phyloP scores from a whole-genome alignment of 2,888 invertebrate species.

The Clistopyga incitator region DNA sequence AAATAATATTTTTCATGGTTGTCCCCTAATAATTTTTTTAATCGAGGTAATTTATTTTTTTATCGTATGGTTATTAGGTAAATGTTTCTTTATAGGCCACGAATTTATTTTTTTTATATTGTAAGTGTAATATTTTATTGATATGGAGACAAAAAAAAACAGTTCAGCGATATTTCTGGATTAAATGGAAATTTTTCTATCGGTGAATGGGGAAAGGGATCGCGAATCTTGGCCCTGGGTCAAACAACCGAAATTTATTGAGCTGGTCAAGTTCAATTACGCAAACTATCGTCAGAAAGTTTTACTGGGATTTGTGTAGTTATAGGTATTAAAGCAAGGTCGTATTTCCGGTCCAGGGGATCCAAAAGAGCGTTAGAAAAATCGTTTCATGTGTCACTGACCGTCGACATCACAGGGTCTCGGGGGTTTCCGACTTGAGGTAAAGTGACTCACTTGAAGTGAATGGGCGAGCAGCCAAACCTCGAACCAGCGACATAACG shows the following conservation, averaged over 20 bases:
- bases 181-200: too few species aligned
- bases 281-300: not conserved
- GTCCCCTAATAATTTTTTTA: too few species aligned
- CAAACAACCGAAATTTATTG: conserved; percentile 1
- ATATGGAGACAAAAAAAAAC: too few species aligned
- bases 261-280: conserved; percentile 46
- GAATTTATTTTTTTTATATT: too few species aligned
- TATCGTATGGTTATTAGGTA: too few species aligned
- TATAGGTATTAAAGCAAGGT: not conserved
- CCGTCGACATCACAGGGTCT: conserved; percentile 38
- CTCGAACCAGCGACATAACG: not conserved
- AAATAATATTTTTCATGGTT: not conserved
- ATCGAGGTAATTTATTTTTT: too few species aligned
- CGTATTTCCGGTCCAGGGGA: not conserved
- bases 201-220: too few species aligned
- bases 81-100: too few species aligned
- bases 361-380: conserved; percentile 33
- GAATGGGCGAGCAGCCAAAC: conserved; percentile 1
- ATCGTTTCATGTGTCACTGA: conserved; percentile 35
- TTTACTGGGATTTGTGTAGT: not conserved
- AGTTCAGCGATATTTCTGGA: too few species aligned
- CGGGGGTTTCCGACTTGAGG: conserved; percentile 4
- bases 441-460: not conserved
- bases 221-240: not conserved
- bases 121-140: too few species aligned